Evolutionary conservation across 2,113 vertebrate genomes (phyloP).

Genomic region (Misgurnus mizolepis): DNA sequence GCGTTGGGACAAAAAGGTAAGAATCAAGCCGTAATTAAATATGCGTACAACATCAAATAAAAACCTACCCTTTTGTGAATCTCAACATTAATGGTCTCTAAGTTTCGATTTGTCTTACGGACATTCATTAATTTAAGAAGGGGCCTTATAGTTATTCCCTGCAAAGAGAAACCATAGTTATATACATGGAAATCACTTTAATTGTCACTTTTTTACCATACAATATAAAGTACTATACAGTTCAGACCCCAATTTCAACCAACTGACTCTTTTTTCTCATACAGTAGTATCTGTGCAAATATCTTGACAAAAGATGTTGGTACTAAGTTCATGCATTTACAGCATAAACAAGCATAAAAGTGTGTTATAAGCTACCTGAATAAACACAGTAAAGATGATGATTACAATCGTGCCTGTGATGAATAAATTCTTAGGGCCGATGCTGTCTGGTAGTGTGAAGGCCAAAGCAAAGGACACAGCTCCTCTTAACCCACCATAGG

Average conservation of each 20-base stretch:
- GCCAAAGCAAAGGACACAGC: slow-evolving; percentile 94
- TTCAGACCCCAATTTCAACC: no score
- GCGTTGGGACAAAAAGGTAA: no score
- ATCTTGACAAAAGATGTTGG: no score
- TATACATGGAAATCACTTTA: neutral
- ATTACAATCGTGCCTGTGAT: slow-evolving; percentile 90
- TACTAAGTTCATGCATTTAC: no score
- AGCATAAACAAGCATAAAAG: neutral
- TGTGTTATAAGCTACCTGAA: slow-evolving; percentile 78
- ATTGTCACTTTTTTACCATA: no score
- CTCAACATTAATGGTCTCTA: slow-evolving; percentile 89
- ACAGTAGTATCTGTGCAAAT: no score
- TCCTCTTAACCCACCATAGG: slow-evolving; percentile 92
- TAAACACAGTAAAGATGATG: slow-evolving; percentile 95
- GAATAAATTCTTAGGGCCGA: slow-evolving; percentile 87
- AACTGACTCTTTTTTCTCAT: no score
- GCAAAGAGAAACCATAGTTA: slow-evolving; percentile 17
- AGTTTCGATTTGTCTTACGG: slow-evolving; percentile 88
- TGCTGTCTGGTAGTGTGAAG: slow-evolving; percentile 88
- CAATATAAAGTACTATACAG: no score
- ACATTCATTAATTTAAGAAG: slow-evolving; percentile 92
- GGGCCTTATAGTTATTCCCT: slow-evolving; percentile 97
- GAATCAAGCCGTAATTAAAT: no score
- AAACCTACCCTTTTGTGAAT: slow-evolving; percentile 87
- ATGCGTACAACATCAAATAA: no score